Evolutionary conservation across 2,888 invertebrate genomes (phyloP), one percentile per base, ranked within the genome.

Genomic region (Drosophila histrio): DNA sequence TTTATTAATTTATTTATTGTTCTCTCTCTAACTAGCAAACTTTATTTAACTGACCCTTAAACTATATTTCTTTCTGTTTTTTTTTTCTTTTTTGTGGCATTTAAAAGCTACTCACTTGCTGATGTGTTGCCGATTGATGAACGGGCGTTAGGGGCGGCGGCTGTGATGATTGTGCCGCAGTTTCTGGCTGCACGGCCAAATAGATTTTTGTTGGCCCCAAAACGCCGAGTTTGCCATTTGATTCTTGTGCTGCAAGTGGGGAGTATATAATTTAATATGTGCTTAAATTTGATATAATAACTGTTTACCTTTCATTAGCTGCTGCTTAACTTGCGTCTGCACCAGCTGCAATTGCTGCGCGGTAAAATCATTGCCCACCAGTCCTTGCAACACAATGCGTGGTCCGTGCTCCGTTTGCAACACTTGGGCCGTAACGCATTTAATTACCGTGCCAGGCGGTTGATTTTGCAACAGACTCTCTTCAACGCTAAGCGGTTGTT

Each of bases 311-410:
- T 96, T 97, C 50, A 97, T 92, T 52, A 97, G 92, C 89, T 97
- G 97, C 86, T 97, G 96, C 91, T 97, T 97, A 15, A 97, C 97
- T 93, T 97, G 97, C 78, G 96, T 96, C 87, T 97, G 97, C 0
- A 97, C 96, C 62, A 96, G 93, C 3, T 95, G 94, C 78, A 97
- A 91, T 90, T 97, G 97, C 73, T 96, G 96, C 1, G 95, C 95
- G 0, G 96, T 95, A 75, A 97, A 95, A 75, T 96, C 95, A 65
- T 96, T 95, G 0, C 96, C 96, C 74, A 96, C 96, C 22, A 97
- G 92, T 8, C 97, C 97, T 90, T 97, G 97, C 54, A 97, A 91
- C 9, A 97, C 96, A 78, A 97, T 97, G 80, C 96, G 94, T 3
- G 97, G 97, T 0, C 97, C 97, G 81, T 96, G 95, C 60, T 94